These are phyloP conservation scores for Drosophila setifemur DNA, from an alignment of 1,140 invertebrate species.

Conservation along the genomic window DNA sequence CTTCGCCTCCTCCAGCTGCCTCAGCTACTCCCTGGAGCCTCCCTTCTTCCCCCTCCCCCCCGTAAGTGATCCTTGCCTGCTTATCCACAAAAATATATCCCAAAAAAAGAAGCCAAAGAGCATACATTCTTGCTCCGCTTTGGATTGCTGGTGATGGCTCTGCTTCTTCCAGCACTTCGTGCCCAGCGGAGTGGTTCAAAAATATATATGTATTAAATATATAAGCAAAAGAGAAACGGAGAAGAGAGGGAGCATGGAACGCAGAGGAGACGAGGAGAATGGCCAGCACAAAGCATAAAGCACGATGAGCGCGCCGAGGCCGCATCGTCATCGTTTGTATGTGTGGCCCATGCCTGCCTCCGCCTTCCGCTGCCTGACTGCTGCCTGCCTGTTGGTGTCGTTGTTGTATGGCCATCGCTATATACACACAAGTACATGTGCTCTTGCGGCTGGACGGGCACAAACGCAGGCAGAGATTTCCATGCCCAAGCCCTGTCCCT, in stretches of 20 bases:
- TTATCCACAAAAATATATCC: too few relatives aligned
- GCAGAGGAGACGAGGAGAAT: constrained; percentile 18
- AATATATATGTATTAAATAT: too few relatives aligned
- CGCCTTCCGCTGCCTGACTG: background rate
- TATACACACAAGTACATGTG: too few relatives aligned
- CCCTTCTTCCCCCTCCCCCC: background rate
- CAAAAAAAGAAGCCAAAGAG: too few relatives aligned
- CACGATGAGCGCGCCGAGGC: constrained; percentile 39
- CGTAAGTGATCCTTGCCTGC: too few relatives aligned
- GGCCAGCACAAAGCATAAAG: constrained; percentile 45
- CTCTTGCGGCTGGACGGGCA: too few relatives aligned
- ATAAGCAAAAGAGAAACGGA: background rate
- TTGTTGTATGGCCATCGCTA: too few relatives aligned
- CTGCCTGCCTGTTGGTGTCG: background rate
- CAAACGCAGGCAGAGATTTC: too few relatives aligned
- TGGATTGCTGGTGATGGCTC: background rate
- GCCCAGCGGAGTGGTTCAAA: constrained; percentile 3
- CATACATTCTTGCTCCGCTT: constrained; percentile 2
- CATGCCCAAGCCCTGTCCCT: too few relatives aligned
- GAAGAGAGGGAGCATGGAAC: background rate
- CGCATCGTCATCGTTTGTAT: background rate
- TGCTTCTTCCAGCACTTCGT: background rate
- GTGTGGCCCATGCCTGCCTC: background rate
- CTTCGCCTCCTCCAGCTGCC: too few relatives aligned
- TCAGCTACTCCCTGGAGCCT: too few relatives aligned